Conservation (phyloP, 1,140 invertebrate genomes). For the Neodiprion pinetum region DNA sequence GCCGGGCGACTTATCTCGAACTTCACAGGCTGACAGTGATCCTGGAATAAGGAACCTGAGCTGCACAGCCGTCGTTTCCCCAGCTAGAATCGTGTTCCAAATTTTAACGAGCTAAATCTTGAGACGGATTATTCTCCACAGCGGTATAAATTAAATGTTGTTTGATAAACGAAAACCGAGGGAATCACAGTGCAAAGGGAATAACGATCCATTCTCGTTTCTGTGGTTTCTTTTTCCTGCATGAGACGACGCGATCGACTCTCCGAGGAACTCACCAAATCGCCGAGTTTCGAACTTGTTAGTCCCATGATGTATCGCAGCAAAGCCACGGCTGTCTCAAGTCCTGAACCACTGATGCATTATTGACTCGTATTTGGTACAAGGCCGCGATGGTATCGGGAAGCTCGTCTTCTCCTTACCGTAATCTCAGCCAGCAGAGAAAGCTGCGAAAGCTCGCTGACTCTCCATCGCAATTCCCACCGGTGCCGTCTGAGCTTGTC, state of each 20-base stretch:
- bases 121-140: no score
- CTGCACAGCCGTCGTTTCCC: no score
- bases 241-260: background rate
- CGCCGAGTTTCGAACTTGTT: background rate
- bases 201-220: no score
- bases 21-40: no score
- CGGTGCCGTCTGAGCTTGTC: background rate
- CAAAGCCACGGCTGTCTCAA: background rate
- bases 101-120: no score
- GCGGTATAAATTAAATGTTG: no score
- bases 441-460: background rate
- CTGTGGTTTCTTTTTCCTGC: background rate
- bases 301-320: background rate
- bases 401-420: background rate
- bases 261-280: background rate
- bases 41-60: no score
- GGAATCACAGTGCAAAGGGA: no score
- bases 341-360: background rate
- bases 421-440: background rate
- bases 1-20: no score
- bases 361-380: conserved; percentile 2
- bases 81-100: no score
- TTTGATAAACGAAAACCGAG: no score
- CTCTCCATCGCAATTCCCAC: background rate
- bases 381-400: background rate